phyloP scores from a whole-genome alignment of 1,140 invertebrate species.

The Branchinecta lynchi region DNA sequence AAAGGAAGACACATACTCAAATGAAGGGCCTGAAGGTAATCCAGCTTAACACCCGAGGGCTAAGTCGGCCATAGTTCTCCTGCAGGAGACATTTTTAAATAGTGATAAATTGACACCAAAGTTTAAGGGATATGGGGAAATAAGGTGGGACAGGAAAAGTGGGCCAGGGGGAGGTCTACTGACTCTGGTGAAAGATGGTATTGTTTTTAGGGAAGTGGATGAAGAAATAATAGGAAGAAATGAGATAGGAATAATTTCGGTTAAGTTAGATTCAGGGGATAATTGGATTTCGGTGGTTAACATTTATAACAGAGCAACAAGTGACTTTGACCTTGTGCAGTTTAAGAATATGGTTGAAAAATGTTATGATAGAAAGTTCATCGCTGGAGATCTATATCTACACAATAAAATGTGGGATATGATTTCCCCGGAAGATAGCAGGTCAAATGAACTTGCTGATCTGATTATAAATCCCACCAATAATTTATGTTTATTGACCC shows the following conservation, averaged over 20 bases:
- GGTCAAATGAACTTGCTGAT: not conserved
- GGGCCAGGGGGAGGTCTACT: not conserved
- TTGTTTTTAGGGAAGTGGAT: not conserved
- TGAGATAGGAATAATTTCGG: not conserved
- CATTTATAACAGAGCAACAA: not conserved
- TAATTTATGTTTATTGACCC: not conserved
- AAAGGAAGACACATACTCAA: too few relatives aligned
- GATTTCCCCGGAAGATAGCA: not conserved
- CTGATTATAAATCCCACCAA: not conserved
- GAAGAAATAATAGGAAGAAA: not conserved
- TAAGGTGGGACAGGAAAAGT: not conserved
- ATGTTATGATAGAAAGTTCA: not conserved
- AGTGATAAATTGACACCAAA: not conserved
- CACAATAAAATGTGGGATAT: constrained; percentile 7
- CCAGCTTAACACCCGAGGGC: too few relatives aligned
- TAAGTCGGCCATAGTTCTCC: not conserved
- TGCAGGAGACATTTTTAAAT: not conserved
- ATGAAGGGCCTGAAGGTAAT: too few relatives aligned
- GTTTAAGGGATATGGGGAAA: not conserved
- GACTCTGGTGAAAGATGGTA: not conserved
- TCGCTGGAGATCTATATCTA: not conserved
- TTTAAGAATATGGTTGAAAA: not conserved
- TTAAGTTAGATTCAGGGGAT: not conserved
- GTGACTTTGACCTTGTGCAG: not conserved
- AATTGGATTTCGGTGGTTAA: not conserved